A percentile compares a stretch with the other conserved stretches of the same genome.
Conservation (phyloP, 2,888 invertebrate species). For the Cephus nigrinus region DNA sequence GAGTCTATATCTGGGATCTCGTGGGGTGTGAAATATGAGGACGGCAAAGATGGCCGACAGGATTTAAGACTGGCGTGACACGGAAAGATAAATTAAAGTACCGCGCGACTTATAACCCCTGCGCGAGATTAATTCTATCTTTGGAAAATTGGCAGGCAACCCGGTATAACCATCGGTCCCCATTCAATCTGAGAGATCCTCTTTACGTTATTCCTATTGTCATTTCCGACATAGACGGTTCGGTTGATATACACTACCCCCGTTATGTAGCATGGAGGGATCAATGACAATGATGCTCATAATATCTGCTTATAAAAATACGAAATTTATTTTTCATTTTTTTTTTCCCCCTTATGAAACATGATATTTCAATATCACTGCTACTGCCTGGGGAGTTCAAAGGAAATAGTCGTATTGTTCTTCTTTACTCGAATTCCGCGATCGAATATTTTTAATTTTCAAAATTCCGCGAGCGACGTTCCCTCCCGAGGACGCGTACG, state of each 20-base stretch:
- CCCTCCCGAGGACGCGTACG: background rate
- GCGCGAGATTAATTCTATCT: background rate
- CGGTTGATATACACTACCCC: background rate
- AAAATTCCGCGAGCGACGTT: background rate
- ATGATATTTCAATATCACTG: too few relatives aligned
- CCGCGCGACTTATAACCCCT: background rate
- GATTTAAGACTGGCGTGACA: background rate
- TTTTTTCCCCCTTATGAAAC: too few relatives aligned
- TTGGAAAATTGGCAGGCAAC: background rate
- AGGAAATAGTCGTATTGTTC: background rate
- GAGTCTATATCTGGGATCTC: background rate
- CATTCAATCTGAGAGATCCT: conserved; percentile 1
- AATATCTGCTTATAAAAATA: background rate
- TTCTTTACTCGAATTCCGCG: background rate
- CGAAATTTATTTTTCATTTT: background rate
- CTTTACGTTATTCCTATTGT: background rate
- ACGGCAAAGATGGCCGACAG: background rate
- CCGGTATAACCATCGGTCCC: conserved; percentile 13
- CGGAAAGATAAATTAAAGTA: background rate
- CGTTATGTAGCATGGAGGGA: background rate
- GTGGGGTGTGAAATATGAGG: background rate
- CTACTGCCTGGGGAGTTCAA: too few relatives aligned
- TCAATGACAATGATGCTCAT: background rate
- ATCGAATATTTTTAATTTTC: background rate
- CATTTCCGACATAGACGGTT: background rate